Conservation (phyloP, 2,113 vertebrate genomes). For the Quiscalus mexicanus region DNA sequence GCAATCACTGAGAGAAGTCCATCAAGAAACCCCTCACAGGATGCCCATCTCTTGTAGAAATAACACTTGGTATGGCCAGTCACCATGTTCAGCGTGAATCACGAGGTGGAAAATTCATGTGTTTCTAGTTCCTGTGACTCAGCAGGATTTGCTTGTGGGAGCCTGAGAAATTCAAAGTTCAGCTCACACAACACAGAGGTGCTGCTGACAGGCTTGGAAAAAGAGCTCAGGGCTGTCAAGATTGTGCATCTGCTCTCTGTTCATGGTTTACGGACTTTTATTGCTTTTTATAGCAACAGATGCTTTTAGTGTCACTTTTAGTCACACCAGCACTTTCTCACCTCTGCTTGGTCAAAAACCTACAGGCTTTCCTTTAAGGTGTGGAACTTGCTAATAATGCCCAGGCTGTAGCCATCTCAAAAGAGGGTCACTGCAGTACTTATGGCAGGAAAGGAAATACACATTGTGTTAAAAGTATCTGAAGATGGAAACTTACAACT, state of each 20-base stretch:
- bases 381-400: not conserved
- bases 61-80: not conserved
- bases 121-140: not conserved
- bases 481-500: constrained; percentile 5
- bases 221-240: not conserved
- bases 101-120: not conserved
- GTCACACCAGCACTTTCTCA: not conserved
- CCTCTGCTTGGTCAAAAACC: not conserved
- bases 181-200: not conserved
- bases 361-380: not conserved
- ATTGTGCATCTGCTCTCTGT: not conserved
- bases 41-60: not conserved
- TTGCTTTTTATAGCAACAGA: not conserved
- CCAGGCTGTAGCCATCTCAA: not conserved
- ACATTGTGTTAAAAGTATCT: not conserved
- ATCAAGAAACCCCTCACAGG: not conserved
- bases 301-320: not conserved
- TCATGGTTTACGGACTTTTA: not conserved
- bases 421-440: not conserved
- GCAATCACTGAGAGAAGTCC: not conserved
- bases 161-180: not conserved
- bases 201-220: not conserved
- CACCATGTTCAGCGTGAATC: not conserved
- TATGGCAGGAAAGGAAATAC: not conserved
- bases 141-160: not conserved